These are phyloP conservation scores for Orchestes rusci DNA, from an alignment of 2,888 invertebrate genomes.

Conservation along the genomic window DNA sequence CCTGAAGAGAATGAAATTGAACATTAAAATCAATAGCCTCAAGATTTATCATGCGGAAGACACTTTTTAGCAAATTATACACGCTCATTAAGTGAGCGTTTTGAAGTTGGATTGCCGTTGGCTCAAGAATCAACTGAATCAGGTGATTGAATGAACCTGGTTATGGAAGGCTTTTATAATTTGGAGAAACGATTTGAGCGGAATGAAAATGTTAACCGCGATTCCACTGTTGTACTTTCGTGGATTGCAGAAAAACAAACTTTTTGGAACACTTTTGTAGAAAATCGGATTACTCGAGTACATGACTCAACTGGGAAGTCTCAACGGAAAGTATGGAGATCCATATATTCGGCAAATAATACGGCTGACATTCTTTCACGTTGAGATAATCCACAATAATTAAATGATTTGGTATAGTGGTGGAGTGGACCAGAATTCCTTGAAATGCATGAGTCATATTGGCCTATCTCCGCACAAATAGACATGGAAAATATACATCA, in stretches of 20 bases:
- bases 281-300: neutral
- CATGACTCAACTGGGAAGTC: conserved; percentile 7
- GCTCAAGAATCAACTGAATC: neutral
- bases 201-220: neutral
- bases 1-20: neutral
- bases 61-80: neutral
- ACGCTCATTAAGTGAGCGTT: neutral
- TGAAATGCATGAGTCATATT: neutral
- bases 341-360: conserved; percentile 11
- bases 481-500: neutral
- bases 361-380: conserved; percentile 16
- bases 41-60: neutral
- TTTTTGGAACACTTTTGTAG: too few relatives aligned
- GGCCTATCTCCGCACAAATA: neutral
- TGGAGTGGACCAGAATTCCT: conserved; percentile 1
- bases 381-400: neutral
- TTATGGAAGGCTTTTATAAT: neutral
- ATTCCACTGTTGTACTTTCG: too few relatives aligned
- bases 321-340: conserved; percentile 9
- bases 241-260: too few relatives aligned
- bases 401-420: neutral
- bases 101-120: neutral
- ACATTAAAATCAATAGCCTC: neutral
- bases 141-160: neutral
- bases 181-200: neutral